Evolutionary conservation across 2,113 vertebrate genomes (phyloP).

Genomic region (Prionailurus bengalensis): DNA sequence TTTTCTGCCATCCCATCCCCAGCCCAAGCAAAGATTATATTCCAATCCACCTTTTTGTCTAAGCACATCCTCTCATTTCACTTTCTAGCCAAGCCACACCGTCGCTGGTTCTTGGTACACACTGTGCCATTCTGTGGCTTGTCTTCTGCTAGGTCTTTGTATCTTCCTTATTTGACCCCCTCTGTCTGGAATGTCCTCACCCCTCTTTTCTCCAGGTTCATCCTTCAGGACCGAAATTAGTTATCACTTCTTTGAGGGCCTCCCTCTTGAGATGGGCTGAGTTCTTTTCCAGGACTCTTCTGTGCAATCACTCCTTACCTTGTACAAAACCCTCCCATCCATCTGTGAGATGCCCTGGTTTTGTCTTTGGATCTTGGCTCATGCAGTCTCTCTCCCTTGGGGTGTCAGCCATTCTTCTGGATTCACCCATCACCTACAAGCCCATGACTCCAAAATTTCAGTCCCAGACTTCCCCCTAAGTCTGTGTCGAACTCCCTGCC

Average conservation of each 20-base stretch:
- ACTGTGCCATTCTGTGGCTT: background rate
- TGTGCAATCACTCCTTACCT: fast-evolving
- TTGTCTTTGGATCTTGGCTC: background rate
- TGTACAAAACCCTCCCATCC: fast-evolving
- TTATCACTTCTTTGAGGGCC: background rate
- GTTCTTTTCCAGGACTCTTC: background rate
- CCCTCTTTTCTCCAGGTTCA: background rate
- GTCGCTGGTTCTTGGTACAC: fast-evolving
- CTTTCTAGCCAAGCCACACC: background rate
- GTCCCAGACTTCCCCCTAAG: background rate
- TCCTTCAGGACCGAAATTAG: background rate
- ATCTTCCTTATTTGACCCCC: background rate
- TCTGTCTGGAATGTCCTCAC: background rate
- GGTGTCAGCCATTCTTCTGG: background rate
- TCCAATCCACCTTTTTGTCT: background rate
- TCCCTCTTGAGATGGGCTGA: fast-evolving
- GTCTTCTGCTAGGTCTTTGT: fast-evolving
- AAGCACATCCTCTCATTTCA: background rate
- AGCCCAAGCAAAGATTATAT: fast-evolving
- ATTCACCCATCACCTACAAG: background rate
- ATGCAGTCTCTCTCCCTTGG: fast-evolving
- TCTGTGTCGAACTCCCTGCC: background rate
- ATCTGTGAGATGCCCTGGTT: too few relatives aligned
- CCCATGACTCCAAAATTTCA: background rate
- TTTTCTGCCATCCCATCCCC: fast-evolving